Base-by-base conservation (phyloP, 1,140 invertebrate species). In the Lysiphlebus fabarum region DNA sequence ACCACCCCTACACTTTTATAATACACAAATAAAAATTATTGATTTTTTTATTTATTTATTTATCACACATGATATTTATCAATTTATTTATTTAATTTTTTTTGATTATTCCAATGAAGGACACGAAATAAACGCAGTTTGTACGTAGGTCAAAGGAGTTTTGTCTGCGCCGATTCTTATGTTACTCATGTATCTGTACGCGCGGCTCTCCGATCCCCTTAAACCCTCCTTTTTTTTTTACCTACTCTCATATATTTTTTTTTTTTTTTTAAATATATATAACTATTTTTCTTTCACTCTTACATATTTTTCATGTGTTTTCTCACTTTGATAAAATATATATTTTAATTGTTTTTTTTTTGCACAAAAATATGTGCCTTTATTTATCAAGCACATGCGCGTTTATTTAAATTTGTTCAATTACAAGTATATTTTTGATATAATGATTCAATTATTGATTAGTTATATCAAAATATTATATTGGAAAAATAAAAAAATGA, bases 161-260 rank as follows among this genome's bases (percentile, higher is more conserved):
- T 44, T 49, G 42, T 44, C 58, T 55, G 44, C 51, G 41, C 38
- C 57, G 42, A 44, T 49, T 59, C 58, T 60, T 60, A 54, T 36
- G 7, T 51, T 51, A 49, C 49, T 59, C 58, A 55, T 53, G 53
- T 60, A 45, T 60, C 58, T 60, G 58, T 38, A 60, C 58, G 58
- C 58, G 58, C 58, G 58, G 55, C 58, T 44, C 53, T 48, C 33
- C 33, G 26, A 59, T 34, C 58, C 50, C 50, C 49, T 49, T 53
- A 50, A 36, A 6, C n/a, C 9, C 34, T 40, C 34, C 44, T 36
- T 26, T 17, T 41, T 38, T 36, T 26, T 17, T 41, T 38, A n/a
- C 36, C 6, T 26, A 26, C 36, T 48, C 36, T 38, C 4, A 42
- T 5, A 45, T 26, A 14, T 34, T 9, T 56, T 44, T 41, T 12